A percentile compares a stretch with the other conserved stretches of the same genome.
phyloP scores from a whole-genome alignment of 2,113 vertebrate species.

The Brienomyrus longianalis region DNA sequence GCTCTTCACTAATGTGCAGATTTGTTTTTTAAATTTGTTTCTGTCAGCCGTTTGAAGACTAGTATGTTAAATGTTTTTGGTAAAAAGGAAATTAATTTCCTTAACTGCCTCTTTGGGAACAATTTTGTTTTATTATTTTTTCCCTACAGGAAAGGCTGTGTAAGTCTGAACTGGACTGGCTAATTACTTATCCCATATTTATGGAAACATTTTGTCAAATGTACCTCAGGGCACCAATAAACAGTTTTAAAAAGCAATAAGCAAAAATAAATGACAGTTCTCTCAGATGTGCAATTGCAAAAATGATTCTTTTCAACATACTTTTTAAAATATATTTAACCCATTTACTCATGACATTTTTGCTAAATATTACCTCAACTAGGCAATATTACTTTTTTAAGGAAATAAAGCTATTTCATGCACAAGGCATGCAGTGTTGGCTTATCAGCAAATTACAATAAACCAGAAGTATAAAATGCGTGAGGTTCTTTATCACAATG shows the following conservation, averaged over 20 bases:
- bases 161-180: neutral
- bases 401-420: neutral
- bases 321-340: neutral
- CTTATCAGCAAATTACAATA: neutral
- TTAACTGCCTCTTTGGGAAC: neutral
- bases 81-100: neutral
- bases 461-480: neutral
- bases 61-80: neutral
- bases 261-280: neutral
- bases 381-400: neutral
- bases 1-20: neutral
- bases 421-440: neutral
- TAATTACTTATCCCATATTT: conserved; percentile 3
- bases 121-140: neutral
- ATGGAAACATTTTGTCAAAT: conserved; percentile 14
- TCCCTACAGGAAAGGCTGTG: neutral
- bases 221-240: neutral
- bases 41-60: neutral
- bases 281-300: neutral
- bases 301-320: neutral
- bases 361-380: neutral
- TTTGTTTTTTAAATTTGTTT: neutral
- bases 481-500: neutral
- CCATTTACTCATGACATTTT: neutral
- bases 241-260: neutral